phyloP scores from a whole-genome alignment of 2,888 invertebrate genomes.

The Caenorhabditis panamensis region DNA sequence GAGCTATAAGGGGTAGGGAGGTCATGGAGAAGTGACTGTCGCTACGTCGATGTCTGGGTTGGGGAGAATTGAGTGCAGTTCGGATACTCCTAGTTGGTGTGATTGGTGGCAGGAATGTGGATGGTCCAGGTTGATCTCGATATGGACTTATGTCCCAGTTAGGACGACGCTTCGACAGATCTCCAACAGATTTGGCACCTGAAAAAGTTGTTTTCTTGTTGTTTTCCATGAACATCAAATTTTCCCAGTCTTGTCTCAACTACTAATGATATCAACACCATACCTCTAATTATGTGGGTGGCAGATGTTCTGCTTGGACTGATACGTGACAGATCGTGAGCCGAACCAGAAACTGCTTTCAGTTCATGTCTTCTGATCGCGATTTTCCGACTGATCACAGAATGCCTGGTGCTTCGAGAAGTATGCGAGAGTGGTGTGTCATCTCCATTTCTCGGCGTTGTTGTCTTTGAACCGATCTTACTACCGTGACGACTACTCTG shows the following conservation, averaged over 20 bases:
- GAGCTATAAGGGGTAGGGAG: conserved; percentile 46
- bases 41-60: conserved; percentile 48
- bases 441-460: conserved; percentile 46
- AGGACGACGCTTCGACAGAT: conserved; percentile 30
- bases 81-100: conserved; percentile 22
- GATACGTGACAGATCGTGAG: conserved; percentile 35
- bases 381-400: conserved; percentile 66
- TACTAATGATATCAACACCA: neutral
- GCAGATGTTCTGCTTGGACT: conserved; percentile 10
- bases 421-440: conserved; percentile 57
- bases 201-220: neutral
- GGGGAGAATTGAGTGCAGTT: conserved; percentile 50
- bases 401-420: conserved; percentile 61
- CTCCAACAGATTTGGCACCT: conserved; percentile 55
- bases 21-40: conserved; percentile 59
- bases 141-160: conserved; percentile 54
- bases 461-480: conserved; percentile 36
- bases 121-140: conserved; percentile 28
- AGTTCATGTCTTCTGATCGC: conserved; percentile 62
- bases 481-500: conserved; percentile 41
- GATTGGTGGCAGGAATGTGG: conserved; percentile 51
- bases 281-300: conserved; percentile 35
- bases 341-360: conserved; percentile 52
- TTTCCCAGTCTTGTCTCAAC: too few relatives aligned
- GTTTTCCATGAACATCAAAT: too few relatives aligned